These are phyloP conservation scores for Phoxinus dragarum DNA, from an alignment of 2,797 vertebrate genomes.

Conservation along the genomic window DNA sequence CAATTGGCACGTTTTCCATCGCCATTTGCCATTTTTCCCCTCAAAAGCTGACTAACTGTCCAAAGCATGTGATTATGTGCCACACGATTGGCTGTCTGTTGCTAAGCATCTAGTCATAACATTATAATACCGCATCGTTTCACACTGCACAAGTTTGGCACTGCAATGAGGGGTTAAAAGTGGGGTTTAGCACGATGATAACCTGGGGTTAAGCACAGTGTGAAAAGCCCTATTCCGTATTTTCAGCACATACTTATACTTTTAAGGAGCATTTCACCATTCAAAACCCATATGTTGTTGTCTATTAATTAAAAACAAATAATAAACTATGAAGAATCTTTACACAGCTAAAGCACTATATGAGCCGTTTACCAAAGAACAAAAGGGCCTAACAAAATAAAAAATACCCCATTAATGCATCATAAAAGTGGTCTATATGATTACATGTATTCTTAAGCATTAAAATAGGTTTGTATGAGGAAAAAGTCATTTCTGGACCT, in stretches of 20 bases:
- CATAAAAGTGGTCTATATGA: background rate
- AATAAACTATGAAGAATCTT: background rate
- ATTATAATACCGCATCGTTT: background rate
- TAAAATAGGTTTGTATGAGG: background rate
- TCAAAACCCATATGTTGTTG: background rate
- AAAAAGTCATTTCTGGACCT: background rate
- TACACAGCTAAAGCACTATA: background rate
- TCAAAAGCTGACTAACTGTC: background rate
- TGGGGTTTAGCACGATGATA: background rate
- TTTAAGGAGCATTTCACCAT: conserved; percentile 7
- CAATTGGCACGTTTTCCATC: background rate
- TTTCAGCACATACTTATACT: conserved; percentile 28
- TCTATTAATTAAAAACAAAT: background rate
- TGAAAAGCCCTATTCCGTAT: background rate
- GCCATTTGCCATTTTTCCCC: background rate
- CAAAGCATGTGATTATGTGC: background rate
- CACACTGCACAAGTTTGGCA: background rate
- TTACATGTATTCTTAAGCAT: background rate
- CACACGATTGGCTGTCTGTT: background rate
- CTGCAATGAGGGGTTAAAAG: background rate
- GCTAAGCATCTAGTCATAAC: background rate
- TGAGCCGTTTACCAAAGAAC: background rate
- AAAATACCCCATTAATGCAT: background rate
- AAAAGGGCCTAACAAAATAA: background rate
- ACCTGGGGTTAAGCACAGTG: background rate